Conservation (phyloP, 2,888 invertebrate genomes). For the Heliconius erato region DNA sequence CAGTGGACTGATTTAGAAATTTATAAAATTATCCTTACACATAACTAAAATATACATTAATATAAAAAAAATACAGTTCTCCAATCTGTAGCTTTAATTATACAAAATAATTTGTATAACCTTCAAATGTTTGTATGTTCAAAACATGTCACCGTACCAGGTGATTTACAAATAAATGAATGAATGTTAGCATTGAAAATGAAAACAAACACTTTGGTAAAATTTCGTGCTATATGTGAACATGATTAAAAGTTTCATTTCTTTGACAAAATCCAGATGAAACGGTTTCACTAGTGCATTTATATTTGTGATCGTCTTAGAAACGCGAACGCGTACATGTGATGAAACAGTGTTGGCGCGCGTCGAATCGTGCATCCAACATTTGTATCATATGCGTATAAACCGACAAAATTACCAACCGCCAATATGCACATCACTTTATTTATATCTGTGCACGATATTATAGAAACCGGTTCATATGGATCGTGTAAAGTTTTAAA, state of each 20-base stretch:
- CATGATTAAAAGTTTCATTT: constrained; percentile 37
- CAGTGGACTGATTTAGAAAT: neutral
- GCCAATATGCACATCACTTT: constrained; percentile 49
- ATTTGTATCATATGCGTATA: constrained; percentile 38
- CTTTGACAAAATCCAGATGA: constrained; percentile 56
- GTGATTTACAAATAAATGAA: constrained; percentile 11
- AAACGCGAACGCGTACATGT: constrained; percentile 49
- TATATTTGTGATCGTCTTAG: constrained; percentile 46
- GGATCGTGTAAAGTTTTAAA: constrained; percentile 57
- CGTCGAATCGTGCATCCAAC: constrained; percentile 43
- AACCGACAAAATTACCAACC: constrained; percentile 47
- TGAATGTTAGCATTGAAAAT: constrained; percentile 29
- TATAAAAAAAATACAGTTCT: neutral
- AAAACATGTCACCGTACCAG: constrained; percentile 24
- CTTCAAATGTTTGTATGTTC: constrained; percentile 51
- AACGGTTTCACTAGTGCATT: constrained; percentile 53
- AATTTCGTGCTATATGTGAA: constrained; percentile 23
- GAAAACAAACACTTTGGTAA: constrained; percentile 17
- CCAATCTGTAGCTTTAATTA: neutral
- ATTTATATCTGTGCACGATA: constrained; percentile 49
- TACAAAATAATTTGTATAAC: constrained; percentile 37
- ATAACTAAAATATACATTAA: neutral
- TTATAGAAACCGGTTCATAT: constrained; percentile 66
- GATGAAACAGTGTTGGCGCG: constrained; percentile 52
- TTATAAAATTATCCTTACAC: neutral